Conservation (phyloP, 2,888 invertebrate genomes). For the Plebejus melissa region DNA sequence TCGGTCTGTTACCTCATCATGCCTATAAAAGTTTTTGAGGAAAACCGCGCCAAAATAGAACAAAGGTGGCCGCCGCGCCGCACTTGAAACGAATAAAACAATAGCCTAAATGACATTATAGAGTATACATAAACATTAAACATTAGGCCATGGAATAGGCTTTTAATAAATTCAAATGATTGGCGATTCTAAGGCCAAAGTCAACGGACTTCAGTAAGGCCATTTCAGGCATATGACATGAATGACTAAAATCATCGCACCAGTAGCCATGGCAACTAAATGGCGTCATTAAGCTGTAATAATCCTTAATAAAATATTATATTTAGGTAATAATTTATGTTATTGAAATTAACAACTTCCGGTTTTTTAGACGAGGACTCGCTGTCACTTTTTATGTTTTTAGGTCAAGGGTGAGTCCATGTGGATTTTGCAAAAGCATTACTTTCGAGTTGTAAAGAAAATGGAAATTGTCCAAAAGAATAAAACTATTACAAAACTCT, state of each 20-base stretch:
- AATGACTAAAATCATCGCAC: background rate
- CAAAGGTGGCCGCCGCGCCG: background rate
- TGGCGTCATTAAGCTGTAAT: background rate
- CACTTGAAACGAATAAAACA: background rate
- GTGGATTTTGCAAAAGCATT: background rate
- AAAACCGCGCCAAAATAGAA: background rate
- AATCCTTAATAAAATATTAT: background rate
- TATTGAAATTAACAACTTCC: constrained; percentile 9
- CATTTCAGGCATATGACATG: background rate
- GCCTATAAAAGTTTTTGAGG: background rate
- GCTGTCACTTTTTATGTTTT: background rate
- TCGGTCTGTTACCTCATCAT: too few species aligned
- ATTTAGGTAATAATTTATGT: background rate
- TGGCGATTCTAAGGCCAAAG: constrained; percentile 6
- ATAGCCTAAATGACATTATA: background rate
- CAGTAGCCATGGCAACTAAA: background rate
- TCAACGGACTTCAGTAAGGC: constrained; percentile 5
- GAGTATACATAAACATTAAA: constrained; percentile 1
- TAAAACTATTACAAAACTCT: background rate
- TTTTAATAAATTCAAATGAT: constrained; percentile 21
- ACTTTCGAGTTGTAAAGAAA: background rate
- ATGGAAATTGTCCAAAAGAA: background rate
- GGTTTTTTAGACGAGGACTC: constrained; percentile 1
- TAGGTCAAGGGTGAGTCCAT: background rate
- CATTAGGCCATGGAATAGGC: background rate